Conservation (phyloP, 1,140 invertebrate genomes). For the Papilio glaucus region DNA sequence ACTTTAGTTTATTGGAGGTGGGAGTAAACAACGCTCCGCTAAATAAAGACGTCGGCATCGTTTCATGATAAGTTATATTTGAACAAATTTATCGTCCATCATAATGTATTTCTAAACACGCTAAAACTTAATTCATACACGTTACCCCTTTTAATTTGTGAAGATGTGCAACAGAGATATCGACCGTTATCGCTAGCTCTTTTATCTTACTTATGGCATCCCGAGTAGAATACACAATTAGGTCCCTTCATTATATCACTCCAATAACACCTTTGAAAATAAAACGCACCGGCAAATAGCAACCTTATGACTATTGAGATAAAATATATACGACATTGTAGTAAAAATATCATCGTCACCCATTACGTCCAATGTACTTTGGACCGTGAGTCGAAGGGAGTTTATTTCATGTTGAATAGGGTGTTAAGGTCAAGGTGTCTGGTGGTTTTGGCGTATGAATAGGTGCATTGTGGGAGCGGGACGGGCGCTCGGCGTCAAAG, state of each 20-base stretch:
- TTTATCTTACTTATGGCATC: conserved; percentile 70
- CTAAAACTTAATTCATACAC: conserved; percentile 16
- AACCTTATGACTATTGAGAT: conserved; percentile 25
- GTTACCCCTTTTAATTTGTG: conserved; percentile 40
- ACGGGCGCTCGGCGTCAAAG: conserved; percentile 70
- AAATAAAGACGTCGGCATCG: conserved; percentile 30
- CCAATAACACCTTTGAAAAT: conserved; percentile 78
- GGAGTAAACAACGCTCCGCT: conserved; percentile 14
- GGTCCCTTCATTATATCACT: conserved; percentile 80
- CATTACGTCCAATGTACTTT: conserved; percentile 52
- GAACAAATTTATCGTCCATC: conserved; percentile 29
- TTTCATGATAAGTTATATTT: conserved; percentile 18
- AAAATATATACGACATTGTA: conserved; percentile 41
- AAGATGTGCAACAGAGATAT: conserved; percentile 56
- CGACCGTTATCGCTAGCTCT: conserved; percentile 58
- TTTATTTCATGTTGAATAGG: conserved; percentile 75
- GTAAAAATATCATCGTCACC: conserved; percentile 43
- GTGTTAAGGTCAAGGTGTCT: conserved; percentile 39
- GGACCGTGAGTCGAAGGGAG: conserved; percentile 51
- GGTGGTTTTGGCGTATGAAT: conserved; percentile 67
- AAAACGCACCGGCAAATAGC: conserved; percentile 41
- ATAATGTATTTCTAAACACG: conserved; percentile 26
- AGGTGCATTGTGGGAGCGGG: conserved; percentile 76
- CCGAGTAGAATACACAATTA: conserved; percentile 80
- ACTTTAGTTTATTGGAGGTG: conserved; percentile 33